Percentiles rank a stretch among this genome's conserved stretches.
These are phyloP conservation scores for Nephila pilipes DNA, from an alignment of 1,140 invertebrate genomes.

Conservation along the genomic window DNA sequence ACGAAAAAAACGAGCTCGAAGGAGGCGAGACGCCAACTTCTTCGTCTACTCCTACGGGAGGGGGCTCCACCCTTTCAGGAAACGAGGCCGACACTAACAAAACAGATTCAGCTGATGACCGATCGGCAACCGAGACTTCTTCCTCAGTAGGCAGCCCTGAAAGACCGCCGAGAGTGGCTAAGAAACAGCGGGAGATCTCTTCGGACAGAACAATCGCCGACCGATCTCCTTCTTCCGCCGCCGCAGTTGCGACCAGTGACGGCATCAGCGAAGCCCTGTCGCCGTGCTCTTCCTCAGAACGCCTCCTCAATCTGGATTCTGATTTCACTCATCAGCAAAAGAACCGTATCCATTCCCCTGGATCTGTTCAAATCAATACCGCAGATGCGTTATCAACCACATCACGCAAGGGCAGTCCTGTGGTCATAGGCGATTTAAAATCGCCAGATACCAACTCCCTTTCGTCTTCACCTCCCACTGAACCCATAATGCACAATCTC, in stretches of 20 bases:
- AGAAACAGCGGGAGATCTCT: constrained; percentile 64
- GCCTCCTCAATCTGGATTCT: constrained; percentile 61
- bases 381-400: constrained; percentile 23
- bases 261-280: constrained; percentile 60
- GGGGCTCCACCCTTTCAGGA: constrained; percentile 60
- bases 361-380: constrained; percentile 29
- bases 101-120: constrained; percentile 71
- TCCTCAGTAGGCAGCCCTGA: constrained; percentile 70
- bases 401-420: constrained; percentile 52
- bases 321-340: constrained; percentile 51
- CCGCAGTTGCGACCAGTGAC: constrained; percentile 29
- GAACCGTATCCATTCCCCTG: constrained; percentile 45
- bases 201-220: constrained; percentile 54
- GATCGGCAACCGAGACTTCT: constrained; percentile 72
- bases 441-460: constrained; percentile 66
- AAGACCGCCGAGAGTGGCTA: constrained; percentile 41
- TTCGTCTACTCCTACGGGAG: constrained; percentile 61
- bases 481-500: constrained; percentile 66
- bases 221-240: constrained; percentile 59
- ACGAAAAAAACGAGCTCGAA: constrained; percentile 83
- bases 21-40: constrained; percentile 60
- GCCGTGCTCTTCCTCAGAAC: constrained; percentile 57
- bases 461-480: constrained; percentile 68
- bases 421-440: constrained; percentile 49
- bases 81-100: constrained; percentile 62